A percentile compares a stretch with the other conserved stretches of the same genome.
Conservation (phyloP, 2,888 invertebrate genomes). For the Nezara viridula region DNA sequence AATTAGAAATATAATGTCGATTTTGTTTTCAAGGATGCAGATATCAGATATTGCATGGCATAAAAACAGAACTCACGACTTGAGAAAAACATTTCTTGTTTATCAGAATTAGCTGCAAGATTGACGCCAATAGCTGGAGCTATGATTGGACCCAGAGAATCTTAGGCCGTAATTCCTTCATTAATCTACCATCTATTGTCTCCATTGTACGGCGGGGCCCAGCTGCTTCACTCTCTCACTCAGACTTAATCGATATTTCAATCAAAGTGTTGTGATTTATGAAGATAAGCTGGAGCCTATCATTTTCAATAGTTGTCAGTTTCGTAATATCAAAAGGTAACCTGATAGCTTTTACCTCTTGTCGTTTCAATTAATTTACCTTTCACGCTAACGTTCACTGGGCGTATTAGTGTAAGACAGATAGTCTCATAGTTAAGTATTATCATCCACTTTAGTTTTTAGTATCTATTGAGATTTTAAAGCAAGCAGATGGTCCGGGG, state of each 20-base stretch:
- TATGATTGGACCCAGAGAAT: not conserved
- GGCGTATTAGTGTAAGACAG: no score
- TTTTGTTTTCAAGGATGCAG: no score
- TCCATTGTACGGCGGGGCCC: not conserved
- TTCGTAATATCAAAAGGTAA: no score
- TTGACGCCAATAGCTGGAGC: not conserved
- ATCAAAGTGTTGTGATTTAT: not conserved
- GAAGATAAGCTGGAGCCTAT: not conserved
- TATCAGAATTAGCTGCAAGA: not conserved
- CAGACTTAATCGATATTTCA: not conserved
- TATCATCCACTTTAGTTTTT: no score
- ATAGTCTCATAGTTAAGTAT: no score
- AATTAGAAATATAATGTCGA: no score
- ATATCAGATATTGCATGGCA: not conserved
- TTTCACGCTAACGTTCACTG: no score
- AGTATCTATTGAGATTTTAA: no score
- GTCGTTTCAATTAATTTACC: no score
- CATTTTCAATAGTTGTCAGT: not conserved
- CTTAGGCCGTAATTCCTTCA: not conserved
- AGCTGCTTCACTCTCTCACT: not conserved
- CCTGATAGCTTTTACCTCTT: not conserved
- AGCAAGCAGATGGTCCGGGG: no score
- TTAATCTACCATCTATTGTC: slow-evolving; percentile 7
- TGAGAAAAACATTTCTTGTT: not conserved
- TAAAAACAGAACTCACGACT: not conserved